These are phyloP conservation scores for Crypturellus undulatus DNA, from an alignment of 2,113 vertebrate genomes.

Conservation along the genomic window DNA sequence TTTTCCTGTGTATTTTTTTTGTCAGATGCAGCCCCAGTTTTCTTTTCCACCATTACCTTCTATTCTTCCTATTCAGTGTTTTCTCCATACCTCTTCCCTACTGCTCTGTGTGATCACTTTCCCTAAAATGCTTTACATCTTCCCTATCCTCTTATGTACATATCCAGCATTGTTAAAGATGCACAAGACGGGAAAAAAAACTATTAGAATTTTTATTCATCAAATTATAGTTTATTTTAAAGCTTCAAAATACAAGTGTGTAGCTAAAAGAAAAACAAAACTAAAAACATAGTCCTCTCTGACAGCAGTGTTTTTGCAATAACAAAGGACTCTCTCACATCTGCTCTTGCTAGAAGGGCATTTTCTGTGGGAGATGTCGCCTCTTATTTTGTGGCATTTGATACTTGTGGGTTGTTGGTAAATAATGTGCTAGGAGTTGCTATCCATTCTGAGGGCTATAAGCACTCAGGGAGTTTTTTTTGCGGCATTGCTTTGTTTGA, in stretches of 20 bases:
- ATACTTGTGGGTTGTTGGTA: background rate
- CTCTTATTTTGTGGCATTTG: background rate
- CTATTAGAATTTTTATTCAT: background rate
- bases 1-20: background rate
- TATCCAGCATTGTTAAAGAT: background rate
- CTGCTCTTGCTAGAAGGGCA: background rate
- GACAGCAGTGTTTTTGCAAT: background rate
- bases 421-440: background rate
- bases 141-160: background rate
- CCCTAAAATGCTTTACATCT: background rate
- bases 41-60: background rate
- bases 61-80: background rate
- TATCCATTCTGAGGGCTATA: background rate
- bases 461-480: background rate
- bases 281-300: background rate
- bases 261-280: background rate
- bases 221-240: background rate
- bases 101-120: background rate
- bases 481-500: background rate
- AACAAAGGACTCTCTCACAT: background rate
- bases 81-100: background rate
- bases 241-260: background rate
- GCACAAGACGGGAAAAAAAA: no score
- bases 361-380: background rate
- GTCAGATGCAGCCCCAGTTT: background rate